Evolutionary conservation across 2,113 vertebrate species (phyloP), one percentile per base, ranked within the genome.

Genomic region (Rousettus leschenaultii): DNA sequence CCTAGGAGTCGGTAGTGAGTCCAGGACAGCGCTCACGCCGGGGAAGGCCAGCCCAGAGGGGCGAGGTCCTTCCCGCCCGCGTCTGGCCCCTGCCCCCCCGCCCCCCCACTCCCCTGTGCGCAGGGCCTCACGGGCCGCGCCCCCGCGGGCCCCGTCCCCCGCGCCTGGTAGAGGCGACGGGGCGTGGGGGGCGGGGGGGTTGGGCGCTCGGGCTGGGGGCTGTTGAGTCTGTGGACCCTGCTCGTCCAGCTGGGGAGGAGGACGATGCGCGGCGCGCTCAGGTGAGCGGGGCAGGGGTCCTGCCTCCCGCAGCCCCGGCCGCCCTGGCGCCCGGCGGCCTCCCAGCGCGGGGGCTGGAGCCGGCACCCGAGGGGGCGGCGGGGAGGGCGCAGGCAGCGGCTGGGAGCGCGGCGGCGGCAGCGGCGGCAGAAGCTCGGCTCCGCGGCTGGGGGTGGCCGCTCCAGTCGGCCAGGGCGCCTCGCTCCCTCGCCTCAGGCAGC

Each of bases 331-430:
- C 70, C 26, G 57, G 28, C n/a, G 59, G 94, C 53, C 75, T 75
- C 71, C 66, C 16, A 10, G 40, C 45, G 95, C 89, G 91, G 95
- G 96, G 96, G 96, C 95, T 91, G 97, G 63, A 94, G 91, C 89
- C 61, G 1, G 97, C 97, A 79, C 91, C 82, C 82, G 94, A 97
- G 96, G 97, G 96, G 97, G 97, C 95, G 97, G 97, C 95, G 73
- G 94, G 85, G 93, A 84, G 97, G 85, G 97, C 94, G 83, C 97
- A 53, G 97, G 94, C 96, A 68, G 95, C 79, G 55, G 93, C 89
- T 59, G 86, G 82, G 92, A 95, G 92, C 83, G 77, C 97, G n/a
- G 94, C 89, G 43, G 95, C 96, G 1, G 95, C 79, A 14, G 96
- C 88, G 28, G 89, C 75, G 38, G 84, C 95, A 89, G 89, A 53